Evolutionary conservation across 2,797 vertebrate genomes (phyloP).

Genomic region (Threskiornis aethiopicus): DNA sequence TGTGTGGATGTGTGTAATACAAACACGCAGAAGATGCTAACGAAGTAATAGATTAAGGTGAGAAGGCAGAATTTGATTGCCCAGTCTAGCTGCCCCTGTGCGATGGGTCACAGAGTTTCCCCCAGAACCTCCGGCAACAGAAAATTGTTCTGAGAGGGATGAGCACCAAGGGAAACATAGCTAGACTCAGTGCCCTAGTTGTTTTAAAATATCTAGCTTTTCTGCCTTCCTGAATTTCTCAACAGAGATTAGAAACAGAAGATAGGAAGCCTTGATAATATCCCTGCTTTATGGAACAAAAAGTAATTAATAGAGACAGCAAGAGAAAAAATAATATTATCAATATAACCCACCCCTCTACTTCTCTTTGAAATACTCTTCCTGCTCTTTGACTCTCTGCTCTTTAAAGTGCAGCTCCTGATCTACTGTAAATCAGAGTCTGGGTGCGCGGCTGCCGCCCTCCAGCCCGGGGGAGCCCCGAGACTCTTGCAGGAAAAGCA

Average conservation of each 20-base stretch:
- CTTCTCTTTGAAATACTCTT: background rate
- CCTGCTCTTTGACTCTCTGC: background rate
- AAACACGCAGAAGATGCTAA: background rate
- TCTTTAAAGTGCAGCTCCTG: background rate
- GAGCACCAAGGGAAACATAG: background rate
- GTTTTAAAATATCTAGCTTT: background rate
- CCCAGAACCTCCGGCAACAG: background rate
- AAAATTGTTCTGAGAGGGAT: background rate
- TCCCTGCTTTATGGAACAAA: background rate
- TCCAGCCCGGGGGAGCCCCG: background rate
- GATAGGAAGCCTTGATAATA: background rate
- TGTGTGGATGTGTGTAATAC: background rate
- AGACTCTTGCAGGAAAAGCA: background rate
- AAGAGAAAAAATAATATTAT: background rate
- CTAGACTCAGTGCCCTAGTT: background rate
- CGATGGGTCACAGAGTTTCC: background rate
- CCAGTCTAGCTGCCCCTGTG: background rate
- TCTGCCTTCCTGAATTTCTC: background rate
- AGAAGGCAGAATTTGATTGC: background rate
- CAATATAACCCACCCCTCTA: background rate
- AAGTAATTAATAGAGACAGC: background rate
- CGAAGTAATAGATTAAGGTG: background rate
- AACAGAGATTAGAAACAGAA: background rate
- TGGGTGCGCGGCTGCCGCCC: background rate
- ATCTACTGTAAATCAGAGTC: background rate